phyloP scores from a whole-genome alignment of 2,797 vertebrate genomes.

The Arrhamphus sclerolepis region DNA sequence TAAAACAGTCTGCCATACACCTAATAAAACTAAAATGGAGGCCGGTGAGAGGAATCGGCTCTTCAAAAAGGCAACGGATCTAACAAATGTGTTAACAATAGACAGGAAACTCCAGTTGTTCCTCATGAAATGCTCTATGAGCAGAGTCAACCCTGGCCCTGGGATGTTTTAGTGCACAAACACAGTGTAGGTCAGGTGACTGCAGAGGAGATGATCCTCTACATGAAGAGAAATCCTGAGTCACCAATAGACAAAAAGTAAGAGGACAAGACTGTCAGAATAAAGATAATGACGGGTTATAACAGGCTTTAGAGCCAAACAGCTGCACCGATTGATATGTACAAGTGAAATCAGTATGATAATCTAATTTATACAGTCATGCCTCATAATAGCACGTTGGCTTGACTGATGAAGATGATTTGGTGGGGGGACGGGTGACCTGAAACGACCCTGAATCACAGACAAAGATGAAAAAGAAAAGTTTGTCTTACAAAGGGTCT shows the following conservation, averaged over 20 bases:
- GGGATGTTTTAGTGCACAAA: constrained; percentile 56
- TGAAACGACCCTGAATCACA: constrained; percentile 69
- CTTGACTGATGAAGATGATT: constrained; percentile 43
- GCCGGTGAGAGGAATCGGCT: constrained; percentile 21
- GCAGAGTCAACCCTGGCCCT: constrained; percentile 38
- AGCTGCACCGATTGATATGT: constrained; percentile 52
- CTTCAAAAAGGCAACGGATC: constrained; percentile 49
- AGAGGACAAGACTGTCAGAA: constrained; percentile 34
- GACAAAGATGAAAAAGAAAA: constrained; percentile 41
- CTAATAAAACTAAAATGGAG: constrained; percentile 26
- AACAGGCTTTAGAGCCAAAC: constrained; percentile 35
- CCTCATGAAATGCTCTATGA: constrained; percentile 26
- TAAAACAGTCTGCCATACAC: constrained; percentile 21
- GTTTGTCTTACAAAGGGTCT: constrained; percentile 9
- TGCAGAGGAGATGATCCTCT: constrained; percentile 57
- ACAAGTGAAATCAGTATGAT: constrained; percentile 42
- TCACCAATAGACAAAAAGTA: constrained; percentile 55
- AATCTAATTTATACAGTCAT: constrained; percentile 46
- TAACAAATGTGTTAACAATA: constrained; percentile 21
- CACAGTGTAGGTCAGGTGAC: constrained; percentile 72
- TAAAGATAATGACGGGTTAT: constrained; percentile 45
- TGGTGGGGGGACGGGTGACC: constrained; percentile 65
- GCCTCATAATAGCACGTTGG: constrained; percentile 39
- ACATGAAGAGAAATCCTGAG: constrained; percentile 69
- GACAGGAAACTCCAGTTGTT: constrained; percentile 35